Conservation (phyloP, 2,888 invertebrate genomes). For the Drosophila pseudotakahashii region DNA sequence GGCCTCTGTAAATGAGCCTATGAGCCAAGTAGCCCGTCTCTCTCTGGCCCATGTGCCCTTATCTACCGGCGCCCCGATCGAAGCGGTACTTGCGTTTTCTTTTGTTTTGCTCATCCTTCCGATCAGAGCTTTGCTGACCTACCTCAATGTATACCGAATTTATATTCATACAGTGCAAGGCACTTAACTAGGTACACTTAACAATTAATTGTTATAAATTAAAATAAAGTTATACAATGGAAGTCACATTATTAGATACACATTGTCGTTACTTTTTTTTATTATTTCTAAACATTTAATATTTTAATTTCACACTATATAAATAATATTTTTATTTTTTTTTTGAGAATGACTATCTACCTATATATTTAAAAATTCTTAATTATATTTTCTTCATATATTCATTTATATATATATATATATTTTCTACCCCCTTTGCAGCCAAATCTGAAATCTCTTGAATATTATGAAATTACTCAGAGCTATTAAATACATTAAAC, state of each 20-base stretch:
- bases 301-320: neutral
- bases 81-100: neutral
- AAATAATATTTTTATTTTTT: neutral
- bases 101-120: slow-evolving; percentile 3
- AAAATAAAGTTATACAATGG: neutral
- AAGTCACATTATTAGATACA: neutral
- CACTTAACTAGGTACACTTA: neutral
- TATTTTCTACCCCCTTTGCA: neutral
- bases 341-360: neutral
- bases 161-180: neutral
- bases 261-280: neutral
- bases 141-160: slow-evolving; percentile 1
- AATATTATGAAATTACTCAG: neutral
- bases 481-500: neutral
- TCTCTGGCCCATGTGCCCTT: slow-evolving; percentile 5
- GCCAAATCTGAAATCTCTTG: slow-evolving; percentile 2
- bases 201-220: neutral
- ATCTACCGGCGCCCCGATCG: neutral
- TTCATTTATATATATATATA: neutral
- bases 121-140: slow-evolving; percentile 5
- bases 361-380: neutral
- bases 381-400: neutral
- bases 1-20: neutral
- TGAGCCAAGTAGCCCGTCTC: neutral
- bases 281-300: neutral